These are phyloP conservation scores for Cyclura pinguis DNA, from an alignment of 2,797 vertebrate species.

Conservation along the genomic window DNA sequence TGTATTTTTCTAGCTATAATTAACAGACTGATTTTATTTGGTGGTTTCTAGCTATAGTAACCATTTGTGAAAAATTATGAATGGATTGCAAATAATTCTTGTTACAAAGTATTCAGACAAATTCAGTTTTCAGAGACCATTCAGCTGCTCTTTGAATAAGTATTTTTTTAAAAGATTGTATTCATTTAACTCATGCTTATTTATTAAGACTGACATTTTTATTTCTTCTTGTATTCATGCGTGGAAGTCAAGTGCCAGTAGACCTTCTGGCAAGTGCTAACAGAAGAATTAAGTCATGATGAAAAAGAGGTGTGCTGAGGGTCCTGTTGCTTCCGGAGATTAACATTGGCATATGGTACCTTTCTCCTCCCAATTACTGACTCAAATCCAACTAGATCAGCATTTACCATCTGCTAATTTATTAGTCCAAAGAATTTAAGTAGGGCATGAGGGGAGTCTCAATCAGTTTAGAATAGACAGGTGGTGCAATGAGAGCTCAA, in stretches of 20 bases:
- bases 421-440: slow-evolving; percentile 55
- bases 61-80: neutral
- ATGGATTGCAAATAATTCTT: neutral
- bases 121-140: neutral
- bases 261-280: slow-evolving; percentile 17
- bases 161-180: neutral
- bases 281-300: slow-evolving; percentile 51
- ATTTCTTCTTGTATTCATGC: neutral
- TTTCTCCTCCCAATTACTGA: slow-evolving; percentile 67
- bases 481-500: neutral
- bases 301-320: slow-evolving; percentile 57
- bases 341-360: slow-evolving; percentile 70
- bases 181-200: neutral
- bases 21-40: too few species aligned
- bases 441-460: neutral
- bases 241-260: neutral
- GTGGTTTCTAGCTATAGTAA: too few species aligned
- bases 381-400: slow-evolving; percentile 68
- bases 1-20: too few species aligned
- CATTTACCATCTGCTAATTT: slow-evolving; percentile 64
- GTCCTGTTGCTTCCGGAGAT: slow-evolving; percentile 52
- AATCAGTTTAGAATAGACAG: slow-evolving; percentile 36
- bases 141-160: neutral
- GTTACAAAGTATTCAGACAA: neutral
- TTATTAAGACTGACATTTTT: neutral